phyloP scores from a whole-genome alignment of 2,888 invertebrate genomes.

The Troides oblongomaculatus region DNA sequence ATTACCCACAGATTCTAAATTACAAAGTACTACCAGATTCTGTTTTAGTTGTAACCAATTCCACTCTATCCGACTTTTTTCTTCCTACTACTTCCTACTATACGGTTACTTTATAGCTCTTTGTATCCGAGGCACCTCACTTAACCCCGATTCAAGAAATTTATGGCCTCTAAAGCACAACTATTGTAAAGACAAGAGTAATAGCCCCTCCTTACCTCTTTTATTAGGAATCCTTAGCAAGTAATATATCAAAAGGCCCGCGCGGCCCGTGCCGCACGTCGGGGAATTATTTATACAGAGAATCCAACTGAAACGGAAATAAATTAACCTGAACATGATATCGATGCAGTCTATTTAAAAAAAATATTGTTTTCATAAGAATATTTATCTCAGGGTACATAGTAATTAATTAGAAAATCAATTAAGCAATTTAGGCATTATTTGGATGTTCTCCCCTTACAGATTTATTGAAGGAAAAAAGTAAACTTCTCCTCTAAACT shows the following conservation, averaged over 20 bases:
- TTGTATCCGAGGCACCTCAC: slow-evolving; percentile 28
- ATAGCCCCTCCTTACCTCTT: slow-evolving; percentile 29
- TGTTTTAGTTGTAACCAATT: slow-evolving; percentile 15
- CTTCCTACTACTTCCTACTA: neutral
- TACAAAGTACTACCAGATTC: too few relatives aligned
- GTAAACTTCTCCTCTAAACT: too few relatives aligned
- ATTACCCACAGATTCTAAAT: too few relatives aligned
- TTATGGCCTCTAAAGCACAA: slow-evolving; percentile 28
- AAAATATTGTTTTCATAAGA: too few relatives aligned
- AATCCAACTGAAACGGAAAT: too few relatives aligned
- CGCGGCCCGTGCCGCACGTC: neutral
- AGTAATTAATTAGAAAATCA: too few relatives aligned
- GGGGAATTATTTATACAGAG: neutral
- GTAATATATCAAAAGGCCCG: neutral
- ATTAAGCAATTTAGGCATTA: too few relatives aligned
- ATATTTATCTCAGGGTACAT: too few relatives aligned
- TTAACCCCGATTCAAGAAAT: slow-evolving; percentile 30
- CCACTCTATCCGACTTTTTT: neutral
- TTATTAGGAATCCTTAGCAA: slow-evolving; percentile 24
- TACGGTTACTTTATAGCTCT: slow-evolving; percentile 20
- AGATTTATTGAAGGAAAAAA: too few relatives aligned
- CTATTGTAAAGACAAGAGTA: slow-evolving; percentile 29
- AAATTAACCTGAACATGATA: too few relatives aligned
- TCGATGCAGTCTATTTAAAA: too few relatives aligned
- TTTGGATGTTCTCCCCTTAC: too few relatives aligned